Conservation (phyloP, 2,888 invertebrate species). For the Nephrocerus scutellatus region DNA sequence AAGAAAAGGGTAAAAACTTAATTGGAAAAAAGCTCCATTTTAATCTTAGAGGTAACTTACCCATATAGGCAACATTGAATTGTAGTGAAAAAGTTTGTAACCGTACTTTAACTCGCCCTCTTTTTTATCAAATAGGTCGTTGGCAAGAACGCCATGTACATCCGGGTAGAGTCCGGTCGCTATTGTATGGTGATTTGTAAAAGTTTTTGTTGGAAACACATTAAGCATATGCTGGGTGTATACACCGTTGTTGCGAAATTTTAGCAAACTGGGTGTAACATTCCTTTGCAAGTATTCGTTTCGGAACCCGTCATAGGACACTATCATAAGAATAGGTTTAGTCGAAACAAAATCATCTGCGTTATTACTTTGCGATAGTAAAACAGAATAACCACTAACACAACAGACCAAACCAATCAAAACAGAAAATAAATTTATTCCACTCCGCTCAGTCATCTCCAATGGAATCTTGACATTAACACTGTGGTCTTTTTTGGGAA, state of each 20-base stretch:
- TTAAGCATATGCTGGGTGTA: slow-evolving; percentile 54
- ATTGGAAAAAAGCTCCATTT: too few relatives aligned
- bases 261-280: slow-evolving; percentile 54
- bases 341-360: too few relatives aligned
- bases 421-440: too few relatives aligned
- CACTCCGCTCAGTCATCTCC: too few relatives aligned
- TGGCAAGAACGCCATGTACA: slow-evolving; percentile 62
- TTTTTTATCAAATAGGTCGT: slow-evolving; percentile 53
- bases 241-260: slow-evolving; percentile 52
- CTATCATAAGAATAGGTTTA: slow-evolving; percentile 16
- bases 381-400: too few relatives aligned
- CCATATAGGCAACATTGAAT: slow-evolving; percentile 54
- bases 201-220: slow-evolving; percentile 64
- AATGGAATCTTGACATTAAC: too few relatives aligned
- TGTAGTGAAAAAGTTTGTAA: slow-evolving; percentile 52
- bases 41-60: slow-evolving; percentile 40
- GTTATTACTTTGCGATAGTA: too few relatives aligned
- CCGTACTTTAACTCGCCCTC: slow-evolving; percentile 31
- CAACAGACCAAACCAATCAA: too few relatives aligned
- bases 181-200: slow-evolving; percentile 64
- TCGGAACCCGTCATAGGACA: slow-evolving; percentile 64
- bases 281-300: slow-evolving; percentile 58
- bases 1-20: too few relatives aligned
- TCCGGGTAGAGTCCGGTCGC: slow-evolving; percentile 64
- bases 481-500: too few relatives aligned